Percentiles rank a stretch among this genome's conserved stretches.
These are phyloP conservation scores for Herpetotheres cachinnans DNA, from an alignment of 2,113 vertebrate genomes.

Conservation along the genomic window DNA sequence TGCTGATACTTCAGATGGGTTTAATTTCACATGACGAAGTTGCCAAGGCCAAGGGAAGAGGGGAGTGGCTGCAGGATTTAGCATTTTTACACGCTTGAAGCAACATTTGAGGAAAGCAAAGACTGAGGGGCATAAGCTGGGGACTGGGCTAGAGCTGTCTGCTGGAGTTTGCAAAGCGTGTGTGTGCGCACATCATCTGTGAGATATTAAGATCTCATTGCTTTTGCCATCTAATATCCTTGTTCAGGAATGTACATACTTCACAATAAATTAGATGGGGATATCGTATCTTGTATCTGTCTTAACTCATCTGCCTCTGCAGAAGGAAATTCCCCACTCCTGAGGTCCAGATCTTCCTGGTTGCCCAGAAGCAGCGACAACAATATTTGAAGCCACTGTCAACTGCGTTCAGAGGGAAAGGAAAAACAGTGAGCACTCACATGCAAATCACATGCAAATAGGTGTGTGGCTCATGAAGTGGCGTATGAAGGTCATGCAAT, in stretches of 20 bases:
- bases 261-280: constrained; percentile 30
- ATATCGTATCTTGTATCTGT: constrained; percentile 28
- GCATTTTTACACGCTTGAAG: neutral
- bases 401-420: neutral
- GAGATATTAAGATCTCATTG: constrained; percentile 41
- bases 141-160: neutral
- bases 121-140: neutral
- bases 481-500: no score
- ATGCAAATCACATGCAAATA: neutral
- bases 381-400: neutral
- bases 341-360: neutral
- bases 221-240: constrained; percentile 47
- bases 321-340: neutral
- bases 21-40: neutral
- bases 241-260: constrained; percentile 40
- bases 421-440: neutral
- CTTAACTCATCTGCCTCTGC: constrained; percentile 8
- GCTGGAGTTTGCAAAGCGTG: neutral
- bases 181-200: neutral
- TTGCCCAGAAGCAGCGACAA: neutral
- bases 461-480: neutral
- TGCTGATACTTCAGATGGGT: neutral
- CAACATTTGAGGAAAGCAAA: neutral
- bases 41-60: neutral
- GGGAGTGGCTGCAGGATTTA: neutral